Evolutionary conservation across 2,888 invertebrate species (phyloP), one percentile per base, ranked within the genome.

Genomic region (Dermolepida albohirtum): DNA sequence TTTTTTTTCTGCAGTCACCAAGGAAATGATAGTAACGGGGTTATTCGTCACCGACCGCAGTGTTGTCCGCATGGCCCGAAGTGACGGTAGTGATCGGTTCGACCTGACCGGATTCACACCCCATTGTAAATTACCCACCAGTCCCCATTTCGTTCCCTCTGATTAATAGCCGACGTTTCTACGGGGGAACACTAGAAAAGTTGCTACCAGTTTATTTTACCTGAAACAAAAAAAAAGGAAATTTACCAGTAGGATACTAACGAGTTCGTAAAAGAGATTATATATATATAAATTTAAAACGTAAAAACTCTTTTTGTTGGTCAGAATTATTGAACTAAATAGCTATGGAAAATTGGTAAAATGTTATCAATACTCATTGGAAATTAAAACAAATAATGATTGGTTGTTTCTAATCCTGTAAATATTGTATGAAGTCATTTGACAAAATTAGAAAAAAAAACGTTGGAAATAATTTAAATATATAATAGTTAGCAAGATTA

Each of bases 51-150:
- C 16, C 57, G 40, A 67, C 71, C 71, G 66, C 71, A 69, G 69
- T 34, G 64, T 50, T 71, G 67, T 71, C 69, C 69, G 69, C 71
- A 69, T 69, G 63, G 69, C 71, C 71, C 64, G 67, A 66, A 69
- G 71, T 69, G 69, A 69, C 69, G 69, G 64, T 64, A 50, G 62
- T 62, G 69, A 71, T 69, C 67, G 69, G 67, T 64, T 59, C 57
- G 59, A 49, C 57, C 66, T 47, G 59, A 50, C 55, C 57, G 49
- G 66, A 66, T 70, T 55, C 70, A 63, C 68, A 66, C 68, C 68
- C 47, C 54, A 47, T 55, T 66, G 70, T 70, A 70, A 70, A 70
- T 70, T 70, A 70, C 66, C 59, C 17, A 14, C 47, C 44, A 44
- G 10, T 16, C 27, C 44, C n/a, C 59, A 5, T 12, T 44, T 43